Conservation (phyloP, 1,140 invertebrate genomes). For the Geopemphigus sp. region DNA sequence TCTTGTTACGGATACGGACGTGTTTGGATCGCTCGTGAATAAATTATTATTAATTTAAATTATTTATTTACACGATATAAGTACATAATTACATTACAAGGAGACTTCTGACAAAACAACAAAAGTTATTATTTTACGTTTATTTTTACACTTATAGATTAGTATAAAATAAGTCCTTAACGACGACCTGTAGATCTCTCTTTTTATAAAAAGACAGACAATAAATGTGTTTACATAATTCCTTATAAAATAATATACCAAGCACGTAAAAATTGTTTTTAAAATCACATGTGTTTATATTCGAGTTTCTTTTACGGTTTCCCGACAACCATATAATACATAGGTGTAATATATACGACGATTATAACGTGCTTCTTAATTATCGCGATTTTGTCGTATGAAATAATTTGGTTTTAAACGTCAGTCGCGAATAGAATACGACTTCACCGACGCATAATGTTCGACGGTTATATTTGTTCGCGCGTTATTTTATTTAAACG, state of each 20-base stretch:
- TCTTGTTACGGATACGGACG: too few species aligned
- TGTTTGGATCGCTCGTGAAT: too few species aligned
- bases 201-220: conserved; percentile 35
- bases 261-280: conserved; percentile 23
- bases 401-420: too few species aligned
- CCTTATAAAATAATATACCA: conserved; percentile 25
- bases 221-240: conserved; percentile 40
- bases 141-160: conserved; percentile 28
- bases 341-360: too few species aligned
- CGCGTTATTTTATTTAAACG: too few species aligned
- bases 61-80: conserved; percentile 45
- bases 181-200: conserved; percentile 5
- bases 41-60: conserved; percentile 45
- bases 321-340: too few species aligned
- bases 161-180: conserved; percentile 20
- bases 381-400: too few species aligned
- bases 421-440: too few species aligned
- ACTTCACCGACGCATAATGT: too few species aligned
- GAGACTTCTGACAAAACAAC: conserved; percentile 24
- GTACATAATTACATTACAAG: conserved; percentile 40
- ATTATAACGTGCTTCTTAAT: too few species aligned
- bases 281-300: conserved; percentile 31
- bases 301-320: too few species aligned
- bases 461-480: too few species aligned
- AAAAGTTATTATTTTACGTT: neutral